Base-by-base conservation (phyloP, 2,888 invertebrate species). In the Eumerus sabulonum region DNA sequence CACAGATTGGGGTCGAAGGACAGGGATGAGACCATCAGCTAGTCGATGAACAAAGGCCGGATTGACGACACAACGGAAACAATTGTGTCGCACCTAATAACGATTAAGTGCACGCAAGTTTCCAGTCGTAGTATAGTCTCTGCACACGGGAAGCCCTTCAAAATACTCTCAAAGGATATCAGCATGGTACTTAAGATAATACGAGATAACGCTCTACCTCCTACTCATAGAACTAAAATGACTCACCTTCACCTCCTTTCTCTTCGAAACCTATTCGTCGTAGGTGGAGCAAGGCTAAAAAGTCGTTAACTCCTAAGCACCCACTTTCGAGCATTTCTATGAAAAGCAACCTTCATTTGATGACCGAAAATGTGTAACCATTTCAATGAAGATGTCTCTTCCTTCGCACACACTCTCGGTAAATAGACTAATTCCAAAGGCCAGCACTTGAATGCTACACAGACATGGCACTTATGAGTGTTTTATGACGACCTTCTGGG, bases 21-120 rank as follows among this genome's bases (percentile, higher is more conserved):
- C 19, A 45, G 60, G n/a, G 53, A 27, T 27, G 53, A 18, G 42
- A 44, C 16, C 13, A 53, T 35, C 14, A 51, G 53, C 57, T 54
- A 9, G 47, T 44, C 35, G n/a, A 11, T 45, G 7, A 27, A 27
- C 27, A 27, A 27, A 27, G 19, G 17, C 36, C 7, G 27, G 13
- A 51, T 51, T 36, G 48, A 60, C 27, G 27, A 59, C 59, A 53
- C 60, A 66, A 40, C 60, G 72, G 27, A 73, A 73, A 63, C 73
- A 73, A 73, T 77, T 77, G 63, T 73, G 77, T 73, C 67, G 73
- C 57, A 56, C 72, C 72, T 77, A 77, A 77, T 77, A 73, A 77
- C 77, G 63, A 77, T 77, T 77, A 77, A 72, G 76, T 72, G 73
- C 67, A 73, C 77, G 77, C 77, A 77, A 77, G 57, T 73, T 77